These are phyloP conservation scores for Capromys pilorides DNA, from an alignment of 2,797 vertebrate species.

Conservation along the genomic window DNA sequence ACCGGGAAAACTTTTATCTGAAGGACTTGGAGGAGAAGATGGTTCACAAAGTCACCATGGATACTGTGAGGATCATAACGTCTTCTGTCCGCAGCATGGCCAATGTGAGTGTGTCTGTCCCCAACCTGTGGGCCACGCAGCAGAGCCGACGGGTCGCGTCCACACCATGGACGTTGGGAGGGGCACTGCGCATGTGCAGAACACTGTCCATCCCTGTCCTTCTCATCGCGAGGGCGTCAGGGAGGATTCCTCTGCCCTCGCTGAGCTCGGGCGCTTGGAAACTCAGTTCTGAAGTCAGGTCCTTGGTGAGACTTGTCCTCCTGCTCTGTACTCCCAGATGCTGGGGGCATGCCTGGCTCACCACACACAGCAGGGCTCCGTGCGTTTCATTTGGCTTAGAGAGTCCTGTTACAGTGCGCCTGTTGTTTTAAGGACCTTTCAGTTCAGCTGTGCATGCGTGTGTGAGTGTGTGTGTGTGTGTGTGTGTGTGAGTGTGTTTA, in stretches of 20 bases:
- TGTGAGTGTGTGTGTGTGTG: background rate
- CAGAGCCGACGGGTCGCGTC: accelerated
- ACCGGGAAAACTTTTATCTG: slow-evolving; percentile 64
- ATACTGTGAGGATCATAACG: slow-evolving; percentile 73
- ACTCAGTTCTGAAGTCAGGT: background rate
- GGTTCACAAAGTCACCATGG: slow-evolving; percentile 78
- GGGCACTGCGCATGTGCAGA: accelerated
- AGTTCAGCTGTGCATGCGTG: background rate
- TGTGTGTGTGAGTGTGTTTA: background rate
- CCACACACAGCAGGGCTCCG: background rate
- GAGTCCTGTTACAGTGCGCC: background rate
- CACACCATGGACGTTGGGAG: background rate
- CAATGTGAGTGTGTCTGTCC: slow-evolving; percentile 41
- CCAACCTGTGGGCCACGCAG: accelerated
- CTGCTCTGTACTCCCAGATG: background rate
- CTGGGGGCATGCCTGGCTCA: background rate
- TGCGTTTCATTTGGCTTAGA: background rate
- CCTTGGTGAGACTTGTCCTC: background rate
- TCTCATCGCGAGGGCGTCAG: accelerated
- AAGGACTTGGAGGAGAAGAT: slow-evolving; percentile 77
- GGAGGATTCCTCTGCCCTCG: background rate
- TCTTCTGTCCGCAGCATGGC: slow-evolving; percentile 74
- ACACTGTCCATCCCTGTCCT: background rate
- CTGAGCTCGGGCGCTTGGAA: background rate
- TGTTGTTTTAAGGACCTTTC: background rate